Evolutionary conservation across 2,113 vertebrate species (phyloP), one percentile per base, ranked within the genome.

Genomic region (Micromys minutus): DNA sequence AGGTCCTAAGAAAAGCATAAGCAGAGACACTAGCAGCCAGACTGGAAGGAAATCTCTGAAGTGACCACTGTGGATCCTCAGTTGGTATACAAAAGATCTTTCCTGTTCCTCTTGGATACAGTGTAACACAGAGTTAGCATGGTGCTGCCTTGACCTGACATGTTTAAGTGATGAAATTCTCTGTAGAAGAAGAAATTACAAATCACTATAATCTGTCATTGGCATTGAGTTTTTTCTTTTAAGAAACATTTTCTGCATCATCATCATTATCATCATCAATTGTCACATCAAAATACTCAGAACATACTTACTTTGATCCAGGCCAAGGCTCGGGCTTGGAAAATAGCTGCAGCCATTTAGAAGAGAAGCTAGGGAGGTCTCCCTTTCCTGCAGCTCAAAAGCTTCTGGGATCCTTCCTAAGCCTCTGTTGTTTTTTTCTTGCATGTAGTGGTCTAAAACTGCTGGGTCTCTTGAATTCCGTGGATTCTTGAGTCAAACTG

Each of bases 21-120:
- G 80, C 55, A 89, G 74, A 89, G 74, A 94, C 47, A 75, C 65
- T 69, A 39, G 29, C 47, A 59, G 94, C 4, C 47, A 59, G 1
- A 5, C 42, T 92, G 26, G 22, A 61, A 34, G 94, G 42, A 89
- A 95, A 61, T 71, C 76, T 89, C 67, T 65, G 80, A 90, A 95
- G 69, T 86, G 52, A 83, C 84, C 86, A 31, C 52, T 86, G 12
- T 67, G 67, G 36, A 67, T 91, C 57, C 52, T 34, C 29, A 71
- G 50, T 42, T 80, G 8, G 31, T 13, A n/a, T n/a, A 63, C 59
- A 34, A 47, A 95, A 52, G 9, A 21, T 74, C 45, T 93, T 31
- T 80, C 63, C 63, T 90, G 29, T 80, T 63, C 10, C 71, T 96
- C 42, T 55, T 50, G 9, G 55, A 52, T 31, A 72, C 8, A 34